Evolutionary conservation across 2,113 vertebrate genomes (phyloP).

Genomic region (Circaetus gallicus): DNA sequence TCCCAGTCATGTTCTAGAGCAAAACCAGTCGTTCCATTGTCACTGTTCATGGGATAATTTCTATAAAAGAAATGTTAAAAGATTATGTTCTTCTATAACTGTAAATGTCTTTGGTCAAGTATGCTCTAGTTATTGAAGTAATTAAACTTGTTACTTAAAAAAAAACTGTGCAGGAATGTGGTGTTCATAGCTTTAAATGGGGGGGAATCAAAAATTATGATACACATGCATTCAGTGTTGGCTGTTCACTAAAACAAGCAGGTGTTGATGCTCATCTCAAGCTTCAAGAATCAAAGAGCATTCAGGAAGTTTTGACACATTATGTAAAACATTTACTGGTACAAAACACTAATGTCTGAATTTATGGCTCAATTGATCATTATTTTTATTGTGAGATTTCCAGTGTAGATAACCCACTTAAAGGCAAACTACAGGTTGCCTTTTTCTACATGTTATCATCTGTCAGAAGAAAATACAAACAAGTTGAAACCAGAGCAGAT

Average conservation of each 20-base stretch:
- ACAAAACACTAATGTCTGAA: neutral
- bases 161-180: neutral
- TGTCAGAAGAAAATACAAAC: neutral
- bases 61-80: neutral
- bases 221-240: neutral
- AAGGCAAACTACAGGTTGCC: neutral
- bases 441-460: neutral
- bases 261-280: neutral
- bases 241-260: neutral
- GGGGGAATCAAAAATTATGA: neutral
- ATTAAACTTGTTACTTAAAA: neutral
- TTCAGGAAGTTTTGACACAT: neutral
- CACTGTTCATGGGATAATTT: neutral
- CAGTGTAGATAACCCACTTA: neutral
- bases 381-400: neutral
- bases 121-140: neutral
- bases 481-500: neutral
- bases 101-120: neutral
- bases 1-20: neutral
- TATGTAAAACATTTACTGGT: neutral
- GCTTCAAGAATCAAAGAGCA: neutral
- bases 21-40: neutral
- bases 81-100: neutral
- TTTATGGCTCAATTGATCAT: neutral
- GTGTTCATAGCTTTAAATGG: neutral